Evolutionary conservation across 2,888 invertebrate species (phyloP).

Genomic region (Diarsia brunnea): DNA sequence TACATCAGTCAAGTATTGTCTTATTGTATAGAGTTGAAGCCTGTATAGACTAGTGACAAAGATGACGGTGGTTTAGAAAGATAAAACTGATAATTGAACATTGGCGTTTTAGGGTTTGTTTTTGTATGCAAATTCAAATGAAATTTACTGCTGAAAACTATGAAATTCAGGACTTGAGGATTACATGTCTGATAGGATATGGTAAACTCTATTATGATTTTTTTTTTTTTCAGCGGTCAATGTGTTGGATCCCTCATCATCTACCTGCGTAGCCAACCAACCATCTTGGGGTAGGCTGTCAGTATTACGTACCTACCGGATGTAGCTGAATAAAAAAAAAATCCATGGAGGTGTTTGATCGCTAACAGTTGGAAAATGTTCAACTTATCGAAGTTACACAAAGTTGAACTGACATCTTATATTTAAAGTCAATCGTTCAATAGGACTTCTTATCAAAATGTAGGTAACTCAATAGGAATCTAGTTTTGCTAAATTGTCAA

Average conservation of each 20-base stretch:
- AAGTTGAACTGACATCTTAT: conserved; percentile 17
- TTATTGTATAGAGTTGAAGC: not conserved
- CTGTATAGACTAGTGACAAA: not conserved
- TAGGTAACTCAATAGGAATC: conserved; percentile 41
- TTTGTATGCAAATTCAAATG: not conserved
- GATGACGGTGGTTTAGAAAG: not conserved
- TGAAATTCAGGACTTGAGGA: not conserved
- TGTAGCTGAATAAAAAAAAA: too few relatives aligned
- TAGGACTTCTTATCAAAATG: conserved; percentile 13
- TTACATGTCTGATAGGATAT: too few relatives aligned
- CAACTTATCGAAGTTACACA: not conserved
- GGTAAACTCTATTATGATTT: too few relatives aligned
- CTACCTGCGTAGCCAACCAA: too few relatives aligned
- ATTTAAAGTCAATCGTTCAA: conserved; percentile 20
- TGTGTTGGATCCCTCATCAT: too few relatives aligned
- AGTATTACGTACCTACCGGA: too few relatives aligned
- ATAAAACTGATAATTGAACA: not conserved
- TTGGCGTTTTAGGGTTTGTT: conserved; percentile 5
- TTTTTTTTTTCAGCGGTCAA: not conserved
- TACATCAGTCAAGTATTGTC: not conserved
- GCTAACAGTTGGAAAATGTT: not conserved
- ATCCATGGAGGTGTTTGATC: too few relatives aligned
- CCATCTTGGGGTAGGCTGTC: too few relatives aligned
- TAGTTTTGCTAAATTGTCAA: conserved; percentile 61
- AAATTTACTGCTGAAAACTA: not conserved